A percentile compares a stretch with the other conserved stretches of the same genome.
These are phyloP conservation scores for Puma concolor DNA, from an alignment of 2,113 vertebrate genomes.

Conservation along the genomic window DNA sequence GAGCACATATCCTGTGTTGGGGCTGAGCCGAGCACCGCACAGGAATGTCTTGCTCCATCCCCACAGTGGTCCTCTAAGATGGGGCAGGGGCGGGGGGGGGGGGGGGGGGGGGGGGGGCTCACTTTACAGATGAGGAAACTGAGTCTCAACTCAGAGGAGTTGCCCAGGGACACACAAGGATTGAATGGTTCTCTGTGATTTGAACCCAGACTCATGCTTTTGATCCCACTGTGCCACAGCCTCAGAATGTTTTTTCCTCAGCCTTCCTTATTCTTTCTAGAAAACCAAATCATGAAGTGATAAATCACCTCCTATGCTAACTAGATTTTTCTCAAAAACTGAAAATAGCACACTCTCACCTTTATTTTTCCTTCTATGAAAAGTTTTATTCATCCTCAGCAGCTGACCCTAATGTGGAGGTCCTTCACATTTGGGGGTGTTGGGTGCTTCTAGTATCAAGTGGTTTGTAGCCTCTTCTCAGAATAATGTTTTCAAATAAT, in stretches of 20 bases:
- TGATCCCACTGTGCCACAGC: neutral
- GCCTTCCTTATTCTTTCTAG: neutral
- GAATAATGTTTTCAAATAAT: neutral
- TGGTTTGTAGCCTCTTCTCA: neutral
- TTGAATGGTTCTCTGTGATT: neutral
- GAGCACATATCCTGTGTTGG: accelerated
- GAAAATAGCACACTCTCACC: neutral
- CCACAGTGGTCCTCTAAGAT: neutral
- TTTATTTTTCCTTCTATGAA: neutral
- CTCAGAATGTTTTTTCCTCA: neutral
- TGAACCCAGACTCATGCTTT: neutral
- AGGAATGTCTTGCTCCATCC: neutral
- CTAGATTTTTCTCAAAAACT: neutral
- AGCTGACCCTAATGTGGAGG: too few species aligned
- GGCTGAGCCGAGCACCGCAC: too few species aligned
- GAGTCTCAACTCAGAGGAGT: neutral
- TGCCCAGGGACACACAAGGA: neutral
- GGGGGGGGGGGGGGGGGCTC: too few species aligned
- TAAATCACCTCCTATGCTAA: neutral
- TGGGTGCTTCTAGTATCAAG: neutral
- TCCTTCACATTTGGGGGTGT: neutral
- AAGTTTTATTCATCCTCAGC: neutral
- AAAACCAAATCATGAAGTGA: neutral
- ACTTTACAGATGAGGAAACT: neutral
- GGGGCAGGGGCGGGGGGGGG: too few species aligned